phyloP scores from a whole-genome alignment of 2,113 vertebrate species.

The Scomber colias region DNA sequence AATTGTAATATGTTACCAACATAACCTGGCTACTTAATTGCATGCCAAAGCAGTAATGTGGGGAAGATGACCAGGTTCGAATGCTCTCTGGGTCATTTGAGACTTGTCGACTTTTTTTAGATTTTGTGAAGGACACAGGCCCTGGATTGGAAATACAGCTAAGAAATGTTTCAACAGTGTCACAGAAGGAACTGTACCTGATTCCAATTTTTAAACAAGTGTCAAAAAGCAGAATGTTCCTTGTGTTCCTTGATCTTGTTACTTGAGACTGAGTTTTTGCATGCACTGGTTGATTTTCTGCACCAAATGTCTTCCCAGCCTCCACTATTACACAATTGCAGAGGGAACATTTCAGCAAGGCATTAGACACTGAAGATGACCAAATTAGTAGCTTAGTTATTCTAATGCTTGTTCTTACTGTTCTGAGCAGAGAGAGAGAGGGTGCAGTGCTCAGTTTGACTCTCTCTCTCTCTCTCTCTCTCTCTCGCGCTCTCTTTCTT shows the following conservation, averaged over 20 bases:
- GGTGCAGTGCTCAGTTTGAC: background rate
- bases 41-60: too few species aligned
- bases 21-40: too few species aligned
- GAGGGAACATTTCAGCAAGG: background rate
- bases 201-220: too few species aligned
- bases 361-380: conserved; percentile 21
- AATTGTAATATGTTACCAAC: too few species aligned
- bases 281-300: background rate
- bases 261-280: background rate
- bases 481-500: background rate
- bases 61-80: too few species aligned
- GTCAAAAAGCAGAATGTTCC: too few species aligned
- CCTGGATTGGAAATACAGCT: background rate
- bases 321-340: background rate
- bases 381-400: conserved; percentile 34
- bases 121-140: too few species aligned
- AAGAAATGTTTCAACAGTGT: background rate
- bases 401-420: conserved; percentile 7
- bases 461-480: conserved; percentile 15
- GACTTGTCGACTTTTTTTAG: too few species aligned
- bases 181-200: too few species aligned
- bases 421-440: conserved; percentile 11
- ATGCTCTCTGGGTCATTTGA: background rate
- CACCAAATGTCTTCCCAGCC: background rate
- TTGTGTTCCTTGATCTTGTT: too few species aligned